Evolutionary conservation across 1,140 invertebrate genomes (phyloP).

Genomic region (Papilio helenus): DNA sequence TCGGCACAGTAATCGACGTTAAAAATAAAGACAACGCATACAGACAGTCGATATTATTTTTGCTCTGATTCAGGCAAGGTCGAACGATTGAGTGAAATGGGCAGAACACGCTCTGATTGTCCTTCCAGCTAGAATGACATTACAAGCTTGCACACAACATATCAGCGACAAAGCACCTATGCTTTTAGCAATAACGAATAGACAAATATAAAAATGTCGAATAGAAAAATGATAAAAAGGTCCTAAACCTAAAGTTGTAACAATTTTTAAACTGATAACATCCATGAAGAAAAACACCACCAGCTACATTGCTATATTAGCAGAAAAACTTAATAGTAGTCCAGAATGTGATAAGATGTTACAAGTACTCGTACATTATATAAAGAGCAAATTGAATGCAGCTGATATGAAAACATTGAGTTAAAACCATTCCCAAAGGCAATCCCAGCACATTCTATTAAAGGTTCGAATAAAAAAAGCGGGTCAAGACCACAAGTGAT

Average conservation of each 20-base stretch:
- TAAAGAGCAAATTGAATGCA: not conserved
- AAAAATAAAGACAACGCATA: slow-evolving; percentile 39
- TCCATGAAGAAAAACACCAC: too few relatives aligned
- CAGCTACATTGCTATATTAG: not conserved
- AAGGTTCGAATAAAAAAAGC: slow-evolving; percentile 29
- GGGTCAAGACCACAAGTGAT: slow-evolving; percentile 28
- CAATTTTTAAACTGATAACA: too few relatives aligned
- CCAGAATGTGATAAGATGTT: not conserved
- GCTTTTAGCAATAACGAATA: too few relatives aligned
- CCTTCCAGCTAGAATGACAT: slow-evolving; percentile 17
- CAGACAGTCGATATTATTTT: slow-evolving; percentile 54
- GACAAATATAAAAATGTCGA: too few relatives aligned
- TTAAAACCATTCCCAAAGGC: not conserved
- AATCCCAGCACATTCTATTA: slow-evolving; percentile 1
- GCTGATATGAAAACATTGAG: not conserved
- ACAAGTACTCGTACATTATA: too few relatives aligned
- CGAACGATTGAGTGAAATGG: slow-evolving; percentile 52
- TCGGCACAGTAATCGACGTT: slow-evolving; percentile 32
- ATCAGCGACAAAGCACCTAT: not conserved
- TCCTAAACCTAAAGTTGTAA: not conserved
- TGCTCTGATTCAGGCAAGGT: slow-evolving; percentile 61
- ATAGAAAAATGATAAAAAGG: not conserved
- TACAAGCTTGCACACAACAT: not conserved
- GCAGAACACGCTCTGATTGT: slow-evolving; percentile 56
- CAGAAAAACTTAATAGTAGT: not conserved